Percentiles rank a stretch among this genome's conserved stretches.
These are phyloP conservation scores for Chalcis sispes DNA, from an alignment of 2,888 invertebrate species.

Conservation along the genomic window DNA sequence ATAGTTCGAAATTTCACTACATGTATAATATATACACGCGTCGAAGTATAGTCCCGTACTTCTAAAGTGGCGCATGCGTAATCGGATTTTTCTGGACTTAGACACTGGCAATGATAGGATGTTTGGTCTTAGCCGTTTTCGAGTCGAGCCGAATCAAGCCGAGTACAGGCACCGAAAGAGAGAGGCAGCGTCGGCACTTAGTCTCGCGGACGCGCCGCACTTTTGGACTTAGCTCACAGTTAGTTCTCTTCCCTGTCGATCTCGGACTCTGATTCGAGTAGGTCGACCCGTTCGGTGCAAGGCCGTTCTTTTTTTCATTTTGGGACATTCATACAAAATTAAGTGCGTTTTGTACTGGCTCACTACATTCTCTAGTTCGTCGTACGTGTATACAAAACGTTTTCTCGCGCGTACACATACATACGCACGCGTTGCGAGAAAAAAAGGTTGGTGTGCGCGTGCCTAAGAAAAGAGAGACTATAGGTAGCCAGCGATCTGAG, in stretches of 20 bases:
- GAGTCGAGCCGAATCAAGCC: conserved; percentile 1
- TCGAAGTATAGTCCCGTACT: too few species aligned
- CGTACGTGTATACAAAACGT: too few species aligned
- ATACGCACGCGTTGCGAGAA: too few species aligned
- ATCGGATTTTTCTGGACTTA: conserved; percentile 80
- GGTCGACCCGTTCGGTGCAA: conserved; percentile 15
- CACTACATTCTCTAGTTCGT: too few species aligned
- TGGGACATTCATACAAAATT: neutral
- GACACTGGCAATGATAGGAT: conserved; percentile 68
- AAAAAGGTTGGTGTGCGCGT: conserved; percentile 51
- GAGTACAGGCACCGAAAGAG: conserved; percentile 9
- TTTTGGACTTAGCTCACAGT: conserved; percentile 35
- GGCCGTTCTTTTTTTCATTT: neutral
- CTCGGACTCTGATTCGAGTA: conserved; percentile 9
- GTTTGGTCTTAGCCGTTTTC: conserved; percentile 43
- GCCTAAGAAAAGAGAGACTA: neutral
- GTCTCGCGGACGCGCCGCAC: conserved; percentile 52
- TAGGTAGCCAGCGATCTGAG: conserved; percentile 1
- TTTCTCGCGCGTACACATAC: conserved; percentile 6
- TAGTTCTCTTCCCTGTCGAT: conserved; percentile 46
- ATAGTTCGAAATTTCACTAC: too few species aligned
- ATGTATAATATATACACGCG: neutral
- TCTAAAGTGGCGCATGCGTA: conserved; percentile 83
- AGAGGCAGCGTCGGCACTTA: conserved; percentile 43
- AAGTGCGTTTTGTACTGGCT: too few species aligned